Conservation (phyloP, 2,888 invertebrate genomes). For the Ichneumoninae sp. region DNA sequence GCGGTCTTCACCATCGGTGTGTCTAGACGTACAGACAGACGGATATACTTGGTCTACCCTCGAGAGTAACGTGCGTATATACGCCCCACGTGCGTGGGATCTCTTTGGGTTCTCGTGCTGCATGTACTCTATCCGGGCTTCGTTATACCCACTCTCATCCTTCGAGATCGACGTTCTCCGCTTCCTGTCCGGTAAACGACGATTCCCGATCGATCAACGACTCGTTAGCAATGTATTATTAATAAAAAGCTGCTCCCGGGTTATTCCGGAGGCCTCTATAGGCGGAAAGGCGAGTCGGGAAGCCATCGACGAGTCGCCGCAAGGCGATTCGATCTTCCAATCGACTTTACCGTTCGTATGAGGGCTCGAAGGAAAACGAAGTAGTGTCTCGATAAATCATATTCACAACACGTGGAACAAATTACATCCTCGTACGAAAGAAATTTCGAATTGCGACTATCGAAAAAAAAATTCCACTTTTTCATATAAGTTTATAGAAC, state of each 20-base stretch:
- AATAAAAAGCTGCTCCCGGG: conserved; percentile 33
- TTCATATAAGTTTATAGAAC: background rate
- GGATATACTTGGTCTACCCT: conserved; percentile 50
- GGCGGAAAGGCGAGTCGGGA: conserved; percentile 36
- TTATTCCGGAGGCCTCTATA: conserved; percentile 3
- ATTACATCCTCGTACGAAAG: background rate
- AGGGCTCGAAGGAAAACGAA: background rate
- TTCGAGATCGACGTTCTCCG: conserved; percentile 48
- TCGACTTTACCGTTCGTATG: background rate
- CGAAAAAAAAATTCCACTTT: background rate
- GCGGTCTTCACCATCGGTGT: conserved; percentile 61
- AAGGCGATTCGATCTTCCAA: conserved; percentile 1
- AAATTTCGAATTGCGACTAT: too few species aligned
- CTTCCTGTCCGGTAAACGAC: conserved; percentile 54
- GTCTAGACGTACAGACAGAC: conserved; percentile 62
- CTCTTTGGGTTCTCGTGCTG: conserved; percentile 52
- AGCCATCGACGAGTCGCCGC: conserved; percentile 3
- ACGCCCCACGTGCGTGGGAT: conserved; percentile 59
- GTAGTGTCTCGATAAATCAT: background rate
- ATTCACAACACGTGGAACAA: background rate
- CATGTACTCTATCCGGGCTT: conserved; percentile 61
- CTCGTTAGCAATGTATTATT: conserved; percentile 63
- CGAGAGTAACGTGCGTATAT: conserved; percentile 39
- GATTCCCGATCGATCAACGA: conserved; percentile 63
- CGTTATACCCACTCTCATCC: conserved; percentile 58